phyloP scores from a whole-genome alignment of 1,140 invertebrate species.

The Lepidostoma basale region DNA sequence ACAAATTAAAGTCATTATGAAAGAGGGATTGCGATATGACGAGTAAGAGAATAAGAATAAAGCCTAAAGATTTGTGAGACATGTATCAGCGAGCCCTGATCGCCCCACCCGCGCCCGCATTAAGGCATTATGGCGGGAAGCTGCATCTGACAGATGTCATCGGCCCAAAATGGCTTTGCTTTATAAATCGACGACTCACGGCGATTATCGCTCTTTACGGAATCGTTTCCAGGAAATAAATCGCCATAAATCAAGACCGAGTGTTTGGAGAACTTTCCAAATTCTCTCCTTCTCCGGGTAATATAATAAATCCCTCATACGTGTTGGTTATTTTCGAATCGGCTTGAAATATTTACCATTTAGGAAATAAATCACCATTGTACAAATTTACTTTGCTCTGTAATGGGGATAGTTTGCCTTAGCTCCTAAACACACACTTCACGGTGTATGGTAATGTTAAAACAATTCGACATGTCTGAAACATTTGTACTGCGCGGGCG shows the following conservation, averaged over 20 bases:
- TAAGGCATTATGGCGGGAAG: slow-evolving; percentile 13
- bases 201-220: slow-evolving; percentile 41
- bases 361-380: slow-evolving; percentile 4
- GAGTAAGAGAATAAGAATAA: too few species aligned
- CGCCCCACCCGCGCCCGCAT: slow-evolving; percentile 9
- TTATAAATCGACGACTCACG: slow-evolving; percentile 38
- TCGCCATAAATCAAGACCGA: slow-evolving; percentile 41
- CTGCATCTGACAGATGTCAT: slow-evolving; percentile 39
- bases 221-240: slow-evolving; percentile 37
- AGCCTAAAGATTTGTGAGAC: slow-evolving; percentile 15
- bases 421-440: background rate
- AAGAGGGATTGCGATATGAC: too few species aligned
- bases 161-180: slow-evolving; percentile 34
- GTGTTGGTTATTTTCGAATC: slow-evolving; percentile 18
- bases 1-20: too few species aligned
- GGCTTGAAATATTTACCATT: background rate
- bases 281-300: slow-evolving; percentile 32
- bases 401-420: background rate
- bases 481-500: background rate
- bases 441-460: background rate
- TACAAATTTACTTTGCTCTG: slow-evolving; percentile 13
- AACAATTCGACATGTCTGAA: background rate
- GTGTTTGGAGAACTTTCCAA: slow-evolving; percentile 40
- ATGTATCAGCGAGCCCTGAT: background rate
- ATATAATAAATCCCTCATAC: slow-evolving; percentile 38